phyloP scores from a whole-genome alignment of 2,113 vertebrate genomes.

The Lathamus discolor region DNA sequence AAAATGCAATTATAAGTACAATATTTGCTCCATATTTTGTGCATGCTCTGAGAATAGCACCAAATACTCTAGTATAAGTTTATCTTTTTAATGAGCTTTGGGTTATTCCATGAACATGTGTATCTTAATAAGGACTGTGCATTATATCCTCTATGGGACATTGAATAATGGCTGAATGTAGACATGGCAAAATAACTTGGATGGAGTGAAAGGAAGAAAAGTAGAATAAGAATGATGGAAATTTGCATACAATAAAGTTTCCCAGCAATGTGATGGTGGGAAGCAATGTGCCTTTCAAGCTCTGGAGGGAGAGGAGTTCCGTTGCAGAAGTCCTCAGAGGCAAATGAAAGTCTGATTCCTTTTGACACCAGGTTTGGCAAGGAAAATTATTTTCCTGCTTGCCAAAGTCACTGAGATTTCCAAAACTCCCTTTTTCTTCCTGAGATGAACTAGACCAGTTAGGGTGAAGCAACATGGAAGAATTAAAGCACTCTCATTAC shows the following conservation, averaged over 20 bases:
- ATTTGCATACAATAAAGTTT: constrained; percentile 43
- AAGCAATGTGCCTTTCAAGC: constrained; percentile 1
- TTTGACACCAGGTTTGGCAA: background rate
- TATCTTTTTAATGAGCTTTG: constrained; percentile 63
- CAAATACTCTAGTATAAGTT: constrained; percentile 31
- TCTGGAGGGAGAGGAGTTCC: background rate
- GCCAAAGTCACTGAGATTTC: background rate
- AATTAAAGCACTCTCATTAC: background rate
- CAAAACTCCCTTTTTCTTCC: background rate
- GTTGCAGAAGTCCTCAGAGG: background rate
- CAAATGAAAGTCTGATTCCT: background rate
- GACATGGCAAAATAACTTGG: constrained; percentile 16
- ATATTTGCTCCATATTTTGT: constrained; percentile 58
- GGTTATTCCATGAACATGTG: constrained; percentile 31
- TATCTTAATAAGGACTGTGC: constrained; percentile 33
- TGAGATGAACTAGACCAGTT: background rate
- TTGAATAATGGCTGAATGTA: constrained; percentile 7
- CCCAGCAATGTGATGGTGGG: background rate
- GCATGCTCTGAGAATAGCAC: constrained; percentile 39
- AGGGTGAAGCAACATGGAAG: background rate
- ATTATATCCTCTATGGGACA: constrained; percentile 49
- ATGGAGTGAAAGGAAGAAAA: background rate
- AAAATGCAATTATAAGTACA: constrained; percentile 67
- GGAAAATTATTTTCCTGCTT: background rate
- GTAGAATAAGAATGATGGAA: background rate